Conservation (phyloP, 1,140 invertebrate genomes). For the Bicyclus anynana region DNA sequence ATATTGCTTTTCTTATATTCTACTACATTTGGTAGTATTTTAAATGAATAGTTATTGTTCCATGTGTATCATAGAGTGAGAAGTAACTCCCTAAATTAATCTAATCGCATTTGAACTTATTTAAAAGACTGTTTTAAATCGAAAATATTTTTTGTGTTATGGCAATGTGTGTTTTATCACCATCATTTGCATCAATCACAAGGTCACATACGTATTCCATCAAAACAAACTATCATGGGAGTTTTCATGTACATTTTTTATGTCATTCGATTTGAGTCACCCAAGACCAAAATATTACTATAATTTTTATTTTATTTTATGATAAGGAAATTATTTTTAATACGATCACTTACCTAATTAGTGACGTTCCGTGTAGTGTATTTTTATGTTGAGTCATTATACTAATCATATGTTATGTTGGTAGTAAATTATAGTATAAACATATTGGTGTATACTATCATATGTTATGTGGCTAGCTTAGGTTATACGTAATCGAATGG, state of each 20-base stretch:
- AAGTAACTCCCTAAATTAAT: neutral
- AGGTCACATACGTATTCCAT: slow-evolving; percentile 1
- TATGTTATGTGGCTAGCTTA: slow-evolving; percentile 2
- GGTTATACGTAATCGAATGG: slow-evolving; percentile 8
- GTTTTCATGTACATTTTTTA: slow-evolving; percentile 12
- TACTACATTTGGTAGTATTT: slow-evolving; percentile 5
- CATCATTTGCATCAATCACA: neutral
- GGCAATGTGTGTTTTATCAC: slow-evolving; percentile 15
- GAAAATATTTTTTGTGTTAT: neutral
- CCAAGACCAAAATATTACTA: slow-evolving; percentile 25
- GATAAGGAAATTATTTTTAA: slow-evolving; percentile 3
- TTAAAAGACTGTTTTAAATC: slow-evolving; percentile 1
- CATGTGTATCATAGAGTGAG: neutral
- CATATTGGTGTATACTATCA: slow-evolving; percentile 9
- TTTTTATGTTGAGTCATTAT: slow-evolving; percentile 51
- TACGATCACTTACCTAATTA: slow-evolving; percentile 16
- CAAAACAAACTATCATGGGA: slow-evolving; percentile 15
- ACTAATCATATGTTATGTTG: slow-evolving; percentile 33
- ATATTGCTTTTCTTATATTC: slow-evolving; percentile 7
- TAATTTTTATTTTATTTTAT: slow-evolving; percentile 1
- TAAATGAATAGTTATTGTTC: neutral
- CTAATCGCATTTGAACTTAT: slow-evolving; percentile 7
- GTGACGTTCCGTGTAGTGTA: slow-evolving; percentile 13
- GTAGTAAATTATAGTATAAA: slow-evolving; percentile 8
- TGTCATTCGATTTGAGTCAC: slow-evolving; percentile 25